phyloP scores from a whole-genome alignment of 2,888 invertebrate species.

The Apeira syringaria region DNA sequence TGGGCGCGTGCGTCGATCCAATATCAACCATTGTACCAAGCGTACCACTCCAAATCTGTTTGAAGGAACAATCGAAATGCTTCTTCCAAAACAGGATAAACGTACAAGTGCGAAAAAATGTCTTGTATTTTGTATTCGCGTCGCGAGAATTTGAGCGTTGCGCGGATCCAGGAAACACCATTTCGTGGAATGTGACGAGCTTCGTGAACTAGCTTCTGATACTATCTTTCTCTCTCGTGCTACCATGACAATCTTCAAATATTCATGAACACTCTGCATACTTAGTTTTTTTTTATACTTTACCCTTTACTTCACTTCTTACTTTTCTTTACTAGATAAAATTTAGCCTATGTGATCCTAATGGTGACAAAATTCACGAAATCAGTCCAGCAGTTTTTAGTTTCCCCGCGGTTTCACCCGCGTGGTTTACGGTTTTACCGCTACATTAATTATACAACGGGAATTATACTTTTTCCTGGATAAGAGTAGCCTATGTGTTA shows the following conservation, averaged over 20 bases:
- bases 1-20: constrained; percentile 38
- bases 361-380: too few species aligned
- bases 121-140: constrained; percentile 27
- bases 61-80: constrained; percentile 5
- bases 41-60: too few species aligned
- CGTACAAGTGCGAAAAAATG: not conserved
- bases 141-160: constrained; percentile 32
- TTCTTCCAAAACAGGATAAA: constrained; percentile 1
- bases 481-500: too few species aligned
- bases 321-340: too few species aligned
- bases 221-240: constrained; percentile 51
- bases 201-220: constrained; percentile 56
- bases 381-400: too few species aligned
- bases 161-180: constrained; percentile 34
- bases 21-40: constrained; percentile 6
- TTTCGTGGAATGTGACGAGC: constrained; percentile 49
- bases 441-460: too few species aligned
- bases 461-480: too few species aligned
- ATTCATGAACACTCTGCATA: constrained; percentile 6
- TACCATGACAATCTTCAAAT: constrained; percentile 41
- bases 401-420: too few species aligned
- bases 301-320: too few species aligned
- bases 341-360: too few species aligned
- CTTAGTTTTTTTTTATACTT: too few species aligned
- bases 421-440: too few species aligned